A percentile compares a stretch with the other conserved stretches of the same genome.
These are phyloP conservation scores for Eptesicus fuscus DNA, from an alignment of 2,113 vertebrate species.

Conservation along the genomic window DNA sequence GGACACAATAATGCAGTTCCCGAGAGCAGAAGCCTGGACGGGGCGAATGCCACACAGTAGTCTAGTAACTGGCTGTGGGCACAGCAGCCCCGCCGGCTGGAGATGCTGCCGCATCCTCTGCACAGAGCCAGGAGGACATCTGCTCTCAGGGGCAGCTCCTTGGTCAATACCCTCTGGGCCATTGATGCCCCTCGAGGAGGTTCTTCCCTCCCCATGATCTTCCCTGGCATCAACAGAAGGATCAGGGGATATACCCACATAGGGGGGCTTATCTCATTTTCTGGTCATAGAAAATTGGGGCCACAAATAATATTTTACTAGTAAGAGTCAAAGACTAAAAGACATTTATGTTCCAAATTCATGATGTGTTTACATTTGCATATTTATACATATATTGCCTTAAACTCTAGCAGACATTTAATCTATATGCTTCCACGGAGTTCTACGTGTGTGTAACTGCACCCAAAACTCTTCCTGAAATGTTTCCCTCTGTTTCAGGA, in stretches of 20 bases:
- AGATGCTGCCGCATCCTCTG: neutral
- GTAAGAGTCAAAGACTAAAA: neutral
- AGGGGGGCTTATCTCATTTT: neutral
- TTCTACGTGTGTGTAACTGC: neutral
- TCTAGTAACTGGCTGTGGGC: too few species aligned
- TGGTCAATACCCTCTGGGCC: neutral
- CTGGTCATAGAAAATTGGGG: neutral
- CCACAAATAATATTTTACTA: neutral
- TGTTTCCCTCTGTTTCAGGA: neutral
- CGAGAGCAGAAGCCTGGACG: rapidly evolving
- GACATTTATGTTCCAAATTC: neutral
- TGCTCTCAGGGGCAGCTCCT: neutral
- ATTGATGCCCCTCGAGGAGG: neutral
- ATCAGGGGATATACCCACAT: neutral
- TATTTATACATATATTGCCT: neutral
- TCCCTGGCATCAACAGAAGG: neutral
- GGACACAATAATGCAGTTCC: neutral
- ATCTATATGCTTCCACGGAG: neutral
- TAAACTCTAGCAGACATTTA: neutral
- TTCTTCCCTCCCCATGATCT: neutral
- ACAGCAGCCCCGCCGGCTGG: neutral
- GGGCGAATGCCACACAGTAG: too few species aligned
- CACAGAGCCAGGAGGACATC: neutral
- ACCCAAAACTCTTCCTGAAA: neutral
- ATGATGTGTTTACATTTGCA: neutral